Conservation (phyloP, 2,797 vertebrate species). For the Lagodon rhomboides region DNA sequence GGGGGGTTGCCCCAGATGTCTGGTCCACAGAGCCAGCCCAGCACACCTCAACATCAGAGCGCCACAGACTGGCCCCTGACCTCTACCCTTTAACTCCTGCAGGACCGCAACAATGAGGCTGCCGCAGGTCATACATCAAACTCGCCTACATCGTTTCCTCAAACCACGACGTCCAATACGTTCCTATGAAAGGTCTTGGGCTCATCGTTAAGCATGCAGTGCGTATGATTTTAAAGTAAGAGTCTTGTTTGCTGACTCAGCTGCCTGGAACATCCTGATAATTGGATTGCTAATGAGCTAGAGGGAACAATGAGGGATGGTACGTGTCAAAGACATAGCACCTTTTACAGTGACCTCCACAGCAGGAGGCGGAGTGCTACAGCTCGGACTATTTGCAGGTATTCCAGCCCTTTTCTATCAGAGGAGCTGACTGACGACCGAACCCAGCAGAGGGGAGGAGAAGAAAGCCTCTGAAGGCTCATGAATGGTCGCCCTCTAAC, state of each 20-base stretch:
- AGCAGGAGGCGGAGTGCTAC: conserved; percentile 54
- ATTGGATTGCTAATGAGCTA: conserved; percentile 57
- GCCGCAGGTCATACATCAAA: conserved; percentile 54
- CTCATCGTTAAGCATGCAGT: not conserved
- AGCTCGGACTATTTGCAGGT: conserved; percentile 44
- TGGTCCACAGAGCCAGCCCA: conserved; percentile 36
- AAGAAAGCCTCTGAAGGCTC: conserved; percentile 26
- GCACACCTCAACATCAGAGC: conserved; percentile 68
- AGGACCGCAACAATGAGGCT: conserved; percentile 57
- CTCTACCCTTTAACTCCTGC: conserved; percentile 53
- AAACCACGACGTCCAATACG: not conserved
- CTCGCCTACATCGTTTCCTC: conserved; percentile 21
- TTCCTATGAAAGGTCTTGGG: not conserved
- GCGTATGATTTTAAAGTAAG: not conserved
- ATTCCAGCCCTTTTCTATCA: conserved; percentile 33
- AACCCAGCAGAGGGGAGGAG: conserved; percentile 23
- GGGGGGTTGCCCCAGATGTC: conserved; percentile 65
- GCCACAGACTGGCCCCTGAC: conserved; percentile 54
- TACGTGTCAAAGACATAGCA: conserved; percentile 35
- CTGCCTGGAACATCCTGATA: conserved; percentile 11
- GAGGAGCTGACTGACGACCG: conserved; percentile 33
- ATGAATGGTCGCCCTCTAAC: conserved; percentile 51
- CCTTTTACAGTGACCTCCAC: conserved; percentile 59
- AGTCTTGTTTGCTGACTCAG: conserved; percentile 2
- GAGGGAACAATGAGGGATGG: conserved; percentile 38